These are phyloP conservation scores for Acropora yongei DNA, from an alignment of 64 coral and sea anemone genomes.

Conservation along the genomic window DNA sequence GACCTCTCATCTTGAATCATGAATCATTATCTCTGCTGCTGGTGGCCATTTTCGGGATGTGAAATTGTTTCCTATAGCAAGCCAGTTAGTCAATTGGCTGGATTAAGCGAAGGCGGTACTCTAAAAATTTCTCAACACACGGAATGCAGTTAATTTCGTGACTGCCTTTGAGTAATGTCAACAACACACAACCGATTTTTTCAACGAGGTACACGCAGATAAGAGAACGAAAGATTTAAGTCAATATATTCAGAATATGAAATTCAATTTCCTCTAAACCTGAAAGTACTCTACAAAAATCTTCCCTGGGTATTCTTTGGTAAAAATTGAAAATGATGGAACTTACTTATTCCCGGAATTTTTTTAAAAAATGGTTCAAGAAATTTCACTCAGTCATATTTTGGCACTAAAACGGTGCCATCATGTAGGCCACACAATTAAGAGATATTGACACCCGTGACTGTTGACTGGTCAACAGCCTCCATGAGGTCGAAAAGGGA, in stretches of 20 bases:
- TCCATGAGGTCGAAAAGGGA: no score
- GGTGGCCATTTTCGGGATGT: constrained; percentile 8
- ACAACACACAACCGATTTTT: no score
- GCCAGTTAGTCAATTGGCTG: constrained; percentile 10
- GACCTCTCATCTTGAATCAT: neutral
- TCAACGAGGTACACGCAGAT: no score
- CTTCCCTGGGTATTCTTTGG: constrained; percentile 52
- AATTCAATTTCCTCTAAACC: constrained; percentile 33
- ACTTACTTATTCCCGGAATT: neutral
- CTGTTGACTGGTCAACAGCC: no score
- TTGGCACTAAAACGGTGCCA: constrained; percentile 1
- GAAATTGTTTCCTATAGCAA: constrained; percentile 11
- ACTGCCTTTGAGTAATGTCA: neutral
- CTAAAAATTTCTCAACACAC: constrained; percentile 8
- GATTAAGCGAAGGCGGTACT: constrained; percentile 6
- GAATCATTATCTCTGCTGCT: neutral
- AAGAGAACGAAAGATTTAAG: no score
- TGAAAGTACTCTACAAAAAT: constrained; percentile 19
- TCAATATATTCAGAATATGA: constrained; percentile 4
- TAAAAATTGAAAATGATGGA: constrained; percentile 32
- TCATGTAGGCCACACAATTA: neutral
- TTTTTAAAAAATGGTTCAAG: no score
- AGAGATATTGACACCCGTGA: no score
- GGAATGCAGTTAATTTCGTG: constrained; percentile 13
- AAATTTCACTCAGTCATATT: no score